Conservation (phyloP, 2,113 vertebrate genomes). For the Oxyruncus cristatus region DNA sequence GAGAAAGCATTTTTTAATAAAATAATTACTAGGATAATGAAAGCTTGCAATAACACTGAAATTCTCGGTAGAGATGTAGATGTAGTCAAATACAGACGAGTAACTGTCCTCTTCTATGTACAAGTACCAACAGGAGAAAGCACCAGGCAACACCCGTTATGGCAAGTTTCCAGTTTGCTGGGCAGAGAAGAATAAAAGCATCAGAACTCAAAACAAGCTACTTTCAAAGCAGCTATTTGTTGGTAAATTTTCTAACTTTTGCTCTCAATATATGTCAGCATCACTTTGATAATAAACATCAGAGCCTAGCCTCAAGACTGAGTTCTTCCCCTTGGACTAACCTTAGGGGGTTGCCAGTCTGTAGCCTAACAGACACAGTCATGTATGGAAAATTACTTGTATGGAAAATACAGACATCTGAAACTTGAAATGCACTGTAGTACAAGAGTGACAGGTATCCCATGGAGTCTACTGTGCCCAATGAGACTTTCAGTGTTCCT, state of each 20-base stretch:
- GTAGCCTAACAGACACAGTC: background rate
- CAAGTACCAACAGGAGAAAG: background rate
- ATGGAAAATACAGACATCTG: background rate
- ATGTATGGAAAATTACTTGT: background rate
- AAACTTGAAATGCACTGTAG: background rate
- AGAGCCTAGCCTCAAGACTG: background rate
- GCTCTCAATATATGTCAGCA: background rate
- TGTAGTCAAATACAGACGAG: background rate
- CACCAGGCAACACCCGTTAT: background rate
- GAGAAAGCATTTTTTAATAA: background rate
- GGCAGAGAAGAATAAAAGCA: background rate
- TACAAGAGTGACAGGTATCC: background rate
- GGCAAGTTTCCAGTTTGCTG: background rate
- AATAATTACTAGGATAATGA: background rate
- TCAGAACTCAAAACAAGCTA: background rate
- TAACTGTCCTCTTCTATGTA: background rate
- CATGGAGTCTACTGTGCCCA: background rate
- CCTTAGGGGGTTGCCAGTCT: background rate
- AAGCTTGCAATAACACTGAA: background rate
- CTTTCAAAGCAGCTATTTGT: slow-evolving; percentile 1
- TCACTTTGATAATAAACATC: slow-evolving; percentile 35
- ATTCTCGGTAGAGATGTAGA: background rate
- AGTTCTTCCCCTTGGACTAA: background rate
- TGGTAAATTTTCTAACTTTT: slow-evolving; percentile 12
- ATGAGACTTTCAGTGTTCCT: background rate